Conservation (phyloP, 2,888 invertebrate species). For the Xanthia togata region DNA sequence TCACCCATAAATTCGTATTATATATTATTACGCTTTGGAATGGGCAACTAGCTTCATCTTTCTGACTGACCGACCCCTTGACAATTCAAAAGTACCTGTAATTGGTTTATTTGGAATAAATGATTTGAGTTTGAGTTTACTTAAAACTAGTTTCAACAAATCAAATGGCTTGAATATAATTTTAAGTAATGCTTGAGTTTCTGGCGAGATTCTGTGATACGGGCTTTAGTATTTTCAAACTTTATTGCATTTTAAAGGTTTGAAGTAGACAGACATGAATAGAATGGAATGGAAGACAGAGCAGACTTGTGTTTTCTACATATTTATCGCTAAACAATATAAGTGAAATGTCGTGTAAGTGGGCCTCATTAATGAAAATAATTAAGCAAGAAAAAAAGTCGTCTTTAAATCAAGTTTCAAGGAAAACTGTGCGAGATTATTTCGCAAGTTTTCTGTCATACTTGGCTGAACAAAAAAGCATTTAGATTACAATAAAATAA, state of each 20-base stretch:
- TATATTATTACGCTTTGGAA: no score
- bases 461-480: background rate
- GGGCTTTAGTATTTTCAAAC: background rate
- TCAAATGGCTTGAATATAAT: background rate
- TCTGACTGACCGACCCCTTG: no score
- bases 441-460: conserved; percentile 3
- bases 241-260: background rate
- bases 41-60: no score
- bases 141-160: background rate
- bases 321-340: conserved; percentile 6
- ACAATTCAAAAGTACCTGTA: no score
- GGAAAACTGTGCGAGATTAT: conserved; percentile 17
- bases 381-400: conserved; percentile 4
- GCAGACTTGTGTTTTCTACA: background rate
- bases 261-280: background rate
- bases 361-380: background rate
- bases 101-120: no score
- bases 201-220: background rate
- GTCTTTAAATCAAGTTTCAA: background rate
- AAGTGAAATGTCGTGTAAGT: conserved; percentile 1
- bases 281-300: no score
- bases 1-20: background rate
- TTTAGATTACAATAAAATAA: background rate
- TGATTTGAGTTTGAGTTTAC: no score
- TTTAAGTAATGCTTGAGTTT: background rate